phyloP scores from a whole-genome alignment of 2,113 vertebrate genomes.

The Riparia riparia region DNA sequence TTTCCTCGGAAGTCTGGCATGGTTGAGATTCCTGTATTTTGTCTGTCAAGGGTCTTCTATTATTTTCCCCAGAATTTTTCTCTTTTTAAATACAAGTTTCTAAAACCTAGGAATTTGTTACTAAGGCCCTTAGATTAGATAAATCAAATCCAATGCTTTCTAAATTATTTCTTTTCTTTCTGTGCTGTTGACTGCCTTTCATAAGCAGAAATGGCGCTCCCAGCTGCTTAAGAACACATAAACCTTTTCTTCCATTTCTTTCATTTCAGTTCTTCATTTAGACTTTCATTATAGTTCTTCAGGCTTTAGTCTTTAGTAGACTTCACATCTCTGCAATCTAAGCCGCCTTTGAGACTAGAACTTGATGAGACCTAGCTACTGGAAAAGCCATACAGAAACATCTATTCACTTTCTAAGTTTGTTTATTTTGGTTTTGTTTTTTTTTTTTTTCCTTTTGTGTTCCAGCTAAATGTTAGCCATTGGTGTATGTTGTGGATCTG shows the following conservation, averaged over 20 bases:
- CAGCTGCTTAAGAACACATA: neutral
- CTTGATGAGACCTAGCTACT: neutral
- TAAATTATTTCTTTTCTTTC: neutral
- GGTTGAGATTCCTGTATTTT: neutral
- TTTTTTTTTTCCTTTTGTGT: neutral
- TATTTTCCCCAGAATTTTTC: neutral
- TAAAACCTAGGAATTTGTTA: neutral
- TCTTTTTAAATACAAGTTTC: neutral
- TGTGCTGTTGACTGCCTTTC: neutral
- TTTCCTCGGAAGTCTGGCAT: neutral
- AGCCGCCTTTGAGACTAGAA: neutral
- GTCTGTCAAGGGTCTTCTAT: neutral
- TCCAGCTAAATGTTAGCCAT: neutral
- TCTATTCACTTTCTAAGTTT: neutral
- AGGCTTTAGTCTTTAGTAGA: neutral
- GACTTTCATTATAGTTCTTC: neutral
- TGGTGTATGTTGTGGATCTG: neutral
- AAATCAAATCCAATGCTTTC: neutral
- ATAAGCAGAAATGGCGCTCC: neutral
- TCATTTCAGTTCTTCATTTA: neutral
- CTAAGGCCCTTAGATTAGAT: neutral
- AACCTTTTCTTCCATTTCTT: neutral
- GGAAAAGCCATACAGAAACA: neutral
- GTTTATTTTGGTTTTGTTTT: too few species aligned
- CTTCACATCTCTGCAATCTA: neutral